These are phyloP conservation scores for Equus przewalskii DNA, from an alignment of 2,113 vertebrate genomes.

Conservation along the genomic window DNA sequence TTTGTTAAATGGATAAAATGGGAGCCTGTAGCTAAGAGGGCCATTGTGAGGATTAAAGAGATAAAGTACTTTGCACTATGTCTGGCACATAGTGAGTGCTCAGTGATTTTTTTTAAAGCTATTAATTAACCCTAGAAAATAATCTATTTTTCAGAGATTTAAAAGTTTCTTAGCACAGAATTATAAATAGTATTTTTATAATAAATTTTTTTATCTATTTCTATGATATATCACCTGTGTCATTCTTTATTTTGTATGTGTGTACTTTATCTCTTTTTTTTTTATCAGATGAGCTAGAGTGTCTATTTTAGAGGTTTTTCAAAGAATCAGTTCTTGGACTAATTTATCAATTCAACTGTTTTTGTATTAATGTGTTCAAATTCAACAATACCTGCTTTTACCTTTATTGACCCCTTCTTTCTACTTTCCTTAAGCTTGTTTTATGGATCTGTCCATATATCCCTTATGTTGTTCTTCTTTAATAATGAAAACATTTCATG, in stretches of 20 bases:
- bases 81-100: background rate
- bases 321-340: constrained; percentile 46
- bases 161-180: background rate
- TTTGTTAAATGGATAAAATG: background rate
- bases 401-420: constrained; percentile 11
- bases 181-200: background rate
- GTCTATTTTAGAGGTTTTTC: constrained; percentile 30
- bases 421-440: background rate
- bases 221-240: background rate
- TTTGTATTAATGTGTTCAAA: constrained; percentile 2
- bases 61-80: background rate
- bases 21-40: background rate
- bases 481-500: constrained; percentile 47
- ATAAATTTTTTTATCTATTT: background rate
- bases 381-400: constrained; percentile 19
- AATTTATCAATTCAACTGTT: constrained; percentile 7
- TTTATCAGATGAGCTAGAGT: constrained; percentile 22
- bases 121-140: background rate
- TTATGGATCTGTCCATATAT: constrained; percentile 22
- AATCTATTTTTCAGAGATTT: background rate
- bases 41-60: background rate
- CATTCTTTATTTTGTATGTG: constrained; percentile 22
- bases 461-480: constrained; percentile 41
- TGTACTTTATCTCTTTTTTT: constrained; percentile 66
- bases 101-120: background rate